Conservation (phyloP, 2,113 vertebrate genomes). For the Vanacampus margaritifer region DNA sequence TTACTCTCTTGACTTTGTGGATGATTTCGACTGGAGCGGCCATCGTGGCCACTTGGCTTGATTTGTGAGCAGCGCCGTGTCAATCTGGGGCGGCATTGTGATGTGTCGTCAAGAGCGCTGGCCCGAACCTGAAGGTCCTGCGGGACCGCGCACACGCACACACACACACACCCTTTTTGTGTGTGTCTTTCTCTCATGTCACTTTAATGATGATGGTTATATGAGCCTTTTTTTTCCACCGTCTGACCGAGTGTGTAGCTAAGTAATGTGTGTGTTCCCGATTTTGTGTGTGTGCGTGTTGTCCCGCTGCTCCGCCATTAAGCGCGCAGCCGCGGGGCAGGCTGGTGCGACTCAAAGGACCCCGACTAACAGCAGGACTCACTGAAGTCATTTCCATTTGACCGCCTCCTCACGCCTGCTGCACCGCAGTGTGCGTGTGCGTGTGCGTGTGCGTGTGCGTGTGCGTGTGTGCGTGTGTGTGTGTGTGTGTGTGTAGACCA, state of each 20-base stretch:
- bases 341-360: constrained; percentile 54
- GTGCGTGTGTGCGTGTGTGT: constrained; percentile 9
- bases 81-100: no score
- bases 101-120: no score
- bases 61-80: no score
- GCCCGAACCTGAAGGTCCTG: no score
- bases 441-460: no score
- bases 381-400: constrained; percentile 57
- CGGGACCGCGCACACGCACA: no score
- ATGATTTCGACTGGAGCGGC: no score
- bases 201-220: constrained; percentile 27
- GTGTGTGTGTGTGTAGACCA: neutral
- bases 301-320: constrained; percentile 52
- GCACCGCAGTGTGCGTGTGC: constrained; percentile 9
- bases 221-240: neutral
- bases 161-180: neutral
- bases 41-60: no score
- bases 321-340: constrained; percentile 53
- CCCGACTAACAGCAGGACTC: constrained; percentile 52
- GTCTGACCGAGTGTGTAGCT: constrained; percentile 17
- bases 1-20: no score
- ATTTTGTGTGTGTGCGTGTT: neutral
- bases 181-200: neutral
- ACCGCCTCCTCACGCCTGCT: constrained; percentile 31
- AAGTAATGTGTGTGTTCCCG: no score